These are phyloP conservation scores for Miopithecus talapoin DNA, from an alignment of 2,797 vertebrate genomes.

Conservation along the genomic window DNA sequence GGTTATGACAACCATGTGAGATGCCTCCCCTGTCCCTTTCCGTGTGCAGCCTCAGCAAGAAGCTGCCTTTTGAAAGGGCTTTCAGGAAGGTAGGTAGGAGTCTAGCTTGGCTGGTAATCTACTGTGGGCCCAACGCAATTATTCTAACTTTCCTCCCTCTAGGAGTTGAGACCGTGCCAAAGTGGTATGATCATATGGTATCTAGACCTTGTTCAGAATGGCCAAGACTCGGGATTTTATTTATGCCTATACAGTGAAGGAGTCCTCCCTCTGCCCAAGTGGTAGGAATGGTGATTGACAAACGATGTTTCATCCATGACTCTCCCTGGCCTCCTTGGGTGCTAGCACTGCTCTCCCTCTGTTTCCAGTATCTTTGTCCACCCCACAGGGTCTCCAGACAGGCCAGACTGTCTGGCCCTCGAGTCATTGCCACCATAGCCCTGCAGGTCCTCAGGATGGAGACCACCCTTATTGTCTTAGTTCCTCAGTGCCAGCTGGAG, in stretches of 20 bases:
- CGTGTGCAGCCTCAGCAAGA: constrained; percentile 28
- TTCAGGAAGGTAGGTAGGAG: constrained; percentile 41
- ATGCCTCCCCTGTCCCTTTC: constrained; percentile 12
- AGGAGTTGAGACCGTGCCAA: not conserved
- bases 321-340: not conserved
- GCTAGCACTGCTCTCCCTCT: not conserved
- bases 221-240: not conserved
- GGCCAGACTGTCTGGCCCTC: not conserved
- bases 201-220: not conserved
- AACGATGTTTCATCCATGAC: not conserved
- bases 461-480: not conserved
- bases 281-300: not conserved
- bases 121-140: not conserved
- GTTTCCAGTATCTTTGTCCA: not conserved
- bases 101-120: constrained; percentile 62
- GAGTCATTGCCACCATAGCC: rapidly evolving
- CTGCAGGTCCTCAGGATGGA: not conserved
- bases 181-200: not conserved
- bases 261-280: not conserved
- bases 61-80: constrained; percentile 19
- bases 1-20: constrained; percentile 12
- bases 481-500: not conserved
- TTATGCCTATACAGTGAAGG: not conserved
- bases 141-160: not conserved
- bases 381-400: rapidly evolving